Percentiles rank a stretch among this genome's conserved stretches.
phyloP scores from a whole-genome alignment of 2,888 invertebrate genomes.

The Orthosia cruda region DNA sequence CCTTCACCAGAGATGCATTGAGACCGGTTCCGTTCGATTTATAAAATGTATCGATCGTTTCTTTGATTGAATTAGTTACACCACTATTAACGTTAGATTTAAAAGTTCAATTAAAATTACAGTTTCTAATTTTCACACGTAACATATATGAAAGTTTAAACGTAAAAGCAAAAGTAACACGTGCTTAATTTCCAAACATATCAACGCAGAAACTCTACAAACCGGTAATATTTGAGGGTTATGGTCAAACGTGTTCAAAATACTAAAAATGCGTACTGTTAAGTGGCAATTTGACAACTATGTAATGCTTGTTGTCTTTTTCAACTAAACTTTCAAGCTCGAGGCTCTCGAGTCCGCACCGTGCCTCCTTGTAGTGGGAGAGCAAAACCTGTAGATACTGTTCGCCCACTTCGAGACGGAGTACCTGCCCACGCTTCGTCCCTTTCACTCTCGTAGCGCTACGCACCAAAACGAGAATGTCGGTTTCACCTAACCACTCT shows the following conservation, averaged over 20 bases:
- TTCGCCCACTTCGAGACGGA: constrained; percentile 88
- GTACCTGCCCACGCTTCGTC: constrained; percentile 87
- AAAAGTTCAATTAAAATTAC: constrained; percentile 3
- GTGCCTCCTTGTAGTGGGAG: constrained; percentile 91
- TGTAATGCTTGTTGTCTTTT: constrained; percentile 84
- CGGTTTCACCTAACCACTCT: constrained; percentile 90
- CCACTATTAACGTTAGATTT: constrained; percentile 3
- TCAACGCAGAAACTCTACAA: constrained; percentile 53
- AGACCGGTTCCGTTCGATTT: constrained; percentile 84
- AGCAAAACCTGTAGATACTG: constrained; percentile 92
- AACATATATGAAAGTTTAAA: constrained; percentile 55
- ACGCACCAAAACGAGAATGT: constrained; percentile 77
- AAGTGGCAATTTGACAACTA: constrained; percentile 75
- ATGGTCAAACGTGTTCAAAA: constrained; percentile 57
- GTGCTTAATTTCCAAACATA: constrained; percentile 62
- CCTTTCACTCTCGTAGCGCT: constrained; percentile 83
- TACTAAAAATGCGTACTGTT: constrained; percentile 49
- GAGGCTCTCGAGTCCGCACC: constrained; percentile 88
- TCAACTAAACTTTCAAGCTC: constrained; percentile 89
- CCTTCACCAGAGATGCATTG: constrained; percentile 91
- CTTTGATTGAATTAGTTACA: constrained; percentile 52
- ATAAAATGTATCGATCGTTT: constrained; percentile 77
- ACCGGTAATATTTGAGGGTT: constrained; percentile 67
- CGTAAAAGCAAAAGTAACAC: constrained; percentile 65
- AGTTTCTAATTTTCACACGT: background rate